Percentiles rank a stretch among this genome's conserved stretches.
These are phyloP conservation scores for Coelopa pilipes DNA, from an alignment of 2,888 invertebrate genomes.

Conservation along the genomic window DNA sequence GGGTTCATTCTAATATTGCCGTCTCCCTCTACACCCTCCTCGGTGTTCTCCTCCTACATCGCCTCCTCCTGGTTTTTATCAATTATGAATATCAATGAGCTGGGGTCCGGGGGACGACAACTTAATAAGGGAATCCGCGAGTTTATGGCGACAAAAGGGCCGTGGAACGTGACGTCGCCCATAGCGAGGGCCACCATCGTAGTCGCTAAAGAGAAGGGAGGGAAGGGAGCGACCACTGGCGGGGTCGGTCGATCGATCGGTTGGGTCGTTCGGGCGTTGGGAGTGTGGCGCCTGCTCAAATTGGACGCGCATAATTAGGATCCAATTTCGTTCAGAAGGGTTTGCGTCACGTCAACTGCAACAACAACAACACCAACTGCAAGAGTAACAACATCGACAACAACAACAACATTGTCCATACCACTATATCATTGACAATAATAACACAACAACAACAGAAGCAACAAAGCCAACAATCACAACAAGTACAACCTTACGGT, in stretches of 20 bases:
- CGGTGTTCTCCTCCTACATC: no score
- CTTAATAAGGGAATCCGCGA: conserved; percentile 47
- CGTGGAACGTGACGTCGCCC: neutral
- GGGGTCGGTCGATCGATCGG: neutral
- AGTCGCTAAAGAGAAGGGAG: no score
- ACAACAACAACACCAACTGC: no score
- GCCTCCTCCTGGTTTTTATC: conserved; percentile 39
- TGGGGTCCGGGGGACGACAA: conserved; percentile 43
- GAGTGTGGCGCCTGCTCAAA: conserved; percentile 19
- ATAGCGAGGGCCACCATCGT: neutral
- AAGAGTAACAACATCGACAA: neutral
- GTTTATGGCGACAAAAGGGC: conserved; percentile 9
- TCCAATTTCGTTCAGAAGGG: neutral
- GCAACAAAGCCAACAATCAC: no score
- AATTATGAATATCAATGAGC: conserved; percentile 53
- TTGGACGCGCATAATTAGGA: conserved; percentile 20
- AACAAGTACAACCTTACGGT: no score
- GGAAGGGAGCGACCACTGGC: no score
- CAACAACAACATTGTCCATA: neutral
- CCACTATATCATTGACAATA: no score
- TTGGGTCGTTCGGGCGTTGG: neutral
- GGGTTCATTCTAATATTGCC: conserved; percentile 38
- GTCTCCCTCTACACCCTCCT: conserved; percentile 21
- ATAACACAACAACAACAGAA: no score
- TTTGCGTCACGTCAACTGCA: neutral